Base-by-base conservation (phyloP, 2,113 vertebrate species). In the Neogobius melanostomus region DNA sequence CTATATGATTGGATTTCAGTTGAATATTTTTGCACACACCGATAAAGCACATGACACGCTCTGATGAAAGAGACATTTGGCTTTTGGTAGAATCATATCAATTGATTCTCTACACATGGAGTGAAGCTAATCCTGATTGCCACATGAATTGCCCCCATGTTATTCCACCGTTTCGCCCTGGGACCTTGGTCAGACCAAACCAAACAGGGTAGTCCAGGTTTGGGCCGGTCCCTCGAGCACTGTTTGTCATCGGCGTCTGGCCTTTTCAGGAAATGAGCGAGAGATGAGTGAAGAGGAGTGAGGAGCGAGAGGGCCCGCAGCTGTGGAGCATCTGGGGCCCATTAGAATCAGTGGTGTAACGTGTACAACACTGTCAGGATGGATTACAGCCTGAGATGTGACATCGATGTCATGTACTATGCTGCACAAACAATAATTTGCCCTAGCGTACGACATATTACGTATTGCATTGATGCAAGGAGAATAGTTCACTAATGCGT, bases 181-280 rank as follows among this genome's bases (percentile, higher is more conserved):
- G 66, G 67, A 76, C 49, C 1, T 8, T 52, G 56, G 53, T 78
- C 6, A 64, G 42, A 65, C 49, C 48, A 75, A 75, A 11, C 64
- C 45, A 68, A 76, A 68, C 76, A 50, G 11, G 16, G 0, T 4
- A 15, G 28, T 14, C 2, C 11, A 7, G 11, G 64, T 68, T 64
- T 51, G 10, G 6, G 63, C 17, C 0, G 12, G 46, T 11, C 66
- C 71, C 48, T 0, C 1, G 63, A 51, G 72, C 61, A 15, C 66
- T n/a, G 68, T 77, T 83, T 79, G 80, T 82, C 75, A 70, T 72
- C 71, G 1, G 49, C 11, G 14, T 48, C 48, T 52, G 42, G 14
- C 46, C 66, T 46, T 56, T 68, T 61, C 75, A 78, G 79, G 77
- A 87, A 85, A 71, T 82, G 77, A 81, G 61, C 0, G 36, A 70